Base-by-base conservation (phyloP, 2,113 vertebrate species). In the Gambusia holbrooki region DNA sequence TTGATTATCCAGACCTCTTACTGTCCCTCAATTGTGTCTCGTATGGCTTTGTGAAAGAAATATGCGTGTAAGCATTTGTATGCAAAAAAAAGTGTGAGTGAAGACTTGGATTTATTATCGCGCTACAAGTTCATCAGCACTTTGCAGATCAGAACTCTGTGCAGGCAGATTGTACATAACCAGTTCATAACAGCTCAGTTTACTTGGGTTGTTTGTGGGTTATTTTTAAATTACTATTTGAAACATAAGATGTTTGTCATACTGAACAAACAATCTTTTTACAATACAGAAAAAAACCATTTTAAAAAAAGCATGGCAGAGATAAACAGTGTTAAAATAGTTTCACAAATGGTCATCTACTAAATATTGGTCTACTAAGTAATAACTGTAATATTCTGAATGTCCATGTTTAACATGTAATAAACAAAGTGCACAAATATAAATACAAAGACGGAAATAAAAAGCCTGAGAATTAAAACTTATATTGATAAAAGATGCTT, bases 371-470 rank as follows among this genome's bases (percentile, higher is more conserved):
- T 86, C 85, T 85, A 70, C 82, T 86, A 60, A 68, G 80, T 82
- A 66, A 84, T 71, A 86, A 86, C 68, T 14, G 66, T 80, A 65
- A 73, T 76, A 84, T 76, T 76, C 70, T 70, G 76, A 45, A 82
- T 85, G 79, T 86, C 85, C 85, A 83, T 87, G 79, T 90, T 87
- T 27, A 90, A 82, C 48, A 66, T 77, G 37, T 67, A 66, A 76
- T 14, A 13, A 71, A 84, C 74, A 92, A 92, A 93, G 90, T 92
- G 92, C 84, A 86, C 70, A 83, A 86, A 75, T 32, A 82, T 51
- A 73, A 73, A 83, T 58, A 83, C 22, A 88, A 84, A 82, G 74
- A 25, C 12, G 62, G 37, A 84, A 71, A 82, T 66, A 76, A 76
- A 87, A 88, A 85, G 76, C 79, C 79, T 88, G 80, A 89, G 72